Evolutionary conservation across 2,113 vertebrate genomes (phyloP).

Genomic region (Parotia lawesii): DNA sequence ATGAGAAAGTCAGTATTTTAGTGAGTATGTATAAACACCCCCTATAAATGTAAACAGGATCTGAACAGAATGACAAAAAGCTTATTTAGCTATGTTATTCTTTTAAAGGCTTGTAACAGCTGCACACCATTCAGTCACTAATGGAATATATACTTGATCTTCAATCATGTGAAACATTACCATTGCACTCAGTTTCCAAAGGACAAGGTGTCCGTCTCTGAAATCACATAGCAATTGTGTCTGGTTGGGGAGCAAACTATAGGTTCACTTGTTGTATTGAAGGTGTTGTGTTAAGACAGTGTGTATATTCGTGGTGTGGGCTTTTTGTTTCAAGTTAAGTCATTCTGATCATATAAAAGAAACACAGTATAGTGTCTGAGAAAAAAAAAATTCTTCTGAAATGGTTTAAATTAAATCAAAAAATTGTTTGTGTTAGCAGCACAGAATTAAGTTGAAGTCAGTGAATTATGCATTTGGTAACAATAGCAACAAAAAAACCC

Average conservation of each 20-base stretch:
- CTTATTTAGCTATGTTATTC: neutral
- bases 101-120: neutral
- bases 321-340: neutral
- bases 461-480: neutral
- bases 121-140: neutral
- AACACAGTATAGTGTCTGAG: neutral
- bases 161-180: neutral
- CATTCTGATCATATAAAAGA: neutral
- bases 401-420: neutral
- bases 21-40: neutral
- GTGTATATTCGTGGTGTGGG: neutral
- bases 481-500: neutral
- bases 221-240: neutral
- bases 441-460: neutral
- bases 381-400: neutral
- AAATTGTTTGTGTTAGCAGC: neutral
- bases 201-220: neutral
- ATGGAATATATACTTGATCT: neutral
- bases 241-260: neutral
- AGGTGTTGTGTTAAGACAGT: neutral
- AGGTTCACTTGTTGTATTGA: neutral
- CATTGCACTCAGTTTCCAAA: neutral
- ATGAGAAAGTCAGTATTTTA: neutral
- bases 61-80: neutral
- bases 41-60: neutral